phyloP scores from a whole-genome alignment of 2,113 vertebrate species.

The Myiozetetes cayanensis region DNA sequence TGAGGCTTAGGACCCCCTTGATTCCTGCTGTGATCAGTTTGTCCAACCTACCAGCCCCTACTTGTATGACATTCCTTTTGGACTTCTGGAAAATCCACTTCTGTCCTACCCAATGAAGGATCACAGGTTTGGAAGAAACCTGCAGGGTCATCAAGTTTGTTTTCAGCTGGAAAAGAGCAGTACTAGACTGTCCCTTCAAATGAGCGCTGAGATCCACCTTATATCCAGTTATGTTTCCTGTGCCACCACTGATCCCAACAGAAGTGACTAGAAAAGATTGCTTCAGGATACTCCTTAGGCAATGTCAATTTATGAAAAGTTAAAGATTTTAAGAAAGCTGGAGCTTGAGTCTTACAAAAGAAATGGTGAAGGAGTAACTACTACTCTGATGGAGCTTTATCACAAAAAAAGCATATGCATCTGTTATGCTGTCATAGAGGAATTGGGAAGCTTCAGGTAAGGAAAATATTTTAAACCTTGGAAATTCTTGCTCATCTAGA shows the following conservation, averaged over 20 bases:
- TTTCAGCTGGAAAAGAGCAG: background rate
- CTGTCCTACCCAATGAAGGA: background rate
- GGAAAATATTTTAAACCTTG: background rate
- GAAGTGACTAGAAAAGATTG: background rate
- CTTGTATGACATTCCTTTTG: background rate
- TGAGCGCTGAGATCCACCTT: background rate
- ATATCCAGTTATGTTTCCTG: accelerated
- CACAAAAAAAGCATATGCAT: background rate
- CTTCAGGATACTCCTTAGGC: background rate
- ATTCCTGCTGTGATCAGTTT: background rate
- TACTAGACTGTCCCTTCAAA: accelerated
- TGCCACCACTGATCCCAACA: background rate
- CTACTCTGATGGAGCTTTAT: background rate
- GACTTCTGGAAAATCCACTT: background rate
- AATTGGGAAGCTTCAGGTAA: background rate
- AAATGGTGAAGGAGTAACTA: background rate
- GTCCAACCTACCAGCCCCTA: background rate
- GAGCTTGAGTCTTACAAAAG: background rate
- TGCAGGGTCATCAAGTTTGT: background rate
- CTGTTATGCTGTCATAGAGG: background rate
- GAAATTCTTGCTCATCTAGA: background rate
- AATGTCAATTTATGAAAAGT: background rate
- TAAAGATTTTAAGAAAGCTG: background rate
- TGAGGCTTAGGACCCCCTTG: background rate
- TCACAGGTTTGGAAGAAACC: background rate